Conservation (phyloP, 2,888 invertebrate species). For the Eupeodes latifasciatus region DNA sequence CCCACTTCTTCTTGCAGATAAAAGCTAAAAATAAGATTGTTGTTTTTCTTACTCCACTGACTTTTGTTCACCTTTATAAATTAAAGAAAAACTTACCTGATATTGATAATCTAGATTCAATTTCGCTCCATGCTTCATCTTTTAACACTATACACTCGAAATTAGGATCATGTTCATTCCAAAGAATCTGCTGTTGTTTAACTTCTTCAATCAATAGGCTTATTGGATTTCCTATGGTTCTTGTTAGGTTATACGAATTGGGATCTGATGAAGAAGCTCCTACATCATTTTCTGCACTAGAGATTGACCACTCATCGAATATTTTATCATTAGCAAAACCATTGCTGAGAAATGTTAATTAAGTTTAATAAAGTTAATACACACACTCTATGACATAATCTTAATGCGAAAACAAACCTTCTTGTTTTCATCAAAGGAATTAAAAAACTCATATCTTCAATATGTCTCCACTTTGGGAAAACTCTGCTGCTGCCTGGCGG, state of each 20-base stretch:
- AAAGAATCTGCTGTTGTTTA: not conserved
- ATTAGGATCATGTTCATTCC: not conserved
- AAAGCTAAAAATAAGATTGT: not conserved
- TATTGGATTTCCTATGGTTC: not conserved
- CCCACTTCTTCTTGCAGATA: slow-evolving; percentile 9
- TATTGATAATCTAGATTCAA: not conserved
- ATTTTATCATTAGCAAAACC: not conserved
- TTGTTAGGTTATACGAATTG: not conserved
- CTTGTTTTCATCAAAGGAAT: not conserved
- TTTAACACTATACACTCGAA: not conserved
- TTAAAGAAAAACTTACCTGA: not conserved
- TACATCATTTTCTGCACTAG: not conserved
- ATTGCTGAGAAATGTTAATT: not conserved
- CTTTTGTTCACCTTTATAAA: too few relatives aligned
- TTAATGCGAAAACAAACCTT: not conserved
- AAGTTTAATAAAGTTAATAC: not conserved
- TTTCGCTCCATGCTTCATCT: slow-evolving; percentile 4
- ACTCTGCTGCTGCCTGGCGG: not conserved
- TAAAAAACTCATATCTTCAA: not conserved
- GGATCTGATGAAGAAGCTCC: not conserved
- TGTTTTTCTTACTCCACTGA: not conserved
- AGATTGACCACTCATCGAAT: not conserved
- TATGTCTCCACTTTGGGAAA: not conserved
- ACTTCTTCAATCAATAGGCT: not conserved
- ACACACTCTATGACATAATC: not conserved